Conservation (phyloP, 2,113 vertebrate species). For the Ptilorrhoa leucosticta region DNA sequence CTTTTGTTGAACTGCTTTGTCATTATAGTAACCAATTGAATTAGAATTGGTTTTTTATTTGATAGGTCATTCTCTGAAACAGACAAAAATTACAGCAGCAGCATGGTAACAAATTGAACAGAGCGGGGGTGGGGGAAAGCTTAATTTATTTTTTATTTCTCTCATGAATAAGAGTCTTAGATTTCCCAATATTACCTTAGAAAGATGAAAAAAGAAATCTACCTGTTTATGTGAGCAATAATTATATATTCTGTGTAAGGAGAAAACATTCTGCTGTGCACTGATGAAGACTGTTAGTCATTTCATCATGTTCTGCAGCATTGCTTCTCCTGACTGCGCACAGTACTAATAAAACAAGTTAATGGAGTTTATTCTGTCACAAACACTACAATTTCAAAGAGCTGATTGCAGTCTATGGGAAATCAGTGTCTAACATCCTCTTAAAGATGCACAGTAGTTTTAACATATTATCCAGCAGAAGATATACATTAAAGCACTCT, state of each 20-base stretch:
- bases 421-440: conserved; percentile 55
- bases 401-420: conserved; percentile 68
- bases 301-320: conserved; percentile 72
- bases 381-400: conserved; percentile 68
- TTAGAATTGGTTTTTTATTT: neutral
- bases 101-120: conserved; percentile 16
- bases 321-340: conserved; percentile 71
- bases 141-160: conserved; percentile 54
- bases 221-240: conserved; percentile 68
- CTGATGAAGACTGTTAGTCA: conserved; percentile 70
- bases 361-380: conserved; percentile 81
- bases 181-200: conserved; percentile 30
- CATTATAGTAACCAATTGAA: conserved; percentile 42
- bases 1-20: conserved; percentile 41
- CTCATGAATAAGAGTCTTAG: conserved; percentile 13
- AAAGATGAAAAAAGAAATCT: conserved; percentile 36
- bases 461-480: conserved; percentile 45
- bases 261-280: conserved; percentile 66
- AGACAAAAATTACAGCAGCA: conserved; percentile 14
- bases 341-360: conserved; percentile 77
- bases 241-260: conserved; percentile 71
- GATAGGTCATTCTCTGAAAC: neutral
- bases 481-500: conserved; percentile 10
- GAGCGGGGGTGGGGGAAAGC: neutral
- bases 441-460: conserved; percentile 59